These are phyloP conservation scores for Hylaea fasciaria DNA, from an alignment of 2,888 invertebrate genomes.

Conservation along the genomic window DNA sequence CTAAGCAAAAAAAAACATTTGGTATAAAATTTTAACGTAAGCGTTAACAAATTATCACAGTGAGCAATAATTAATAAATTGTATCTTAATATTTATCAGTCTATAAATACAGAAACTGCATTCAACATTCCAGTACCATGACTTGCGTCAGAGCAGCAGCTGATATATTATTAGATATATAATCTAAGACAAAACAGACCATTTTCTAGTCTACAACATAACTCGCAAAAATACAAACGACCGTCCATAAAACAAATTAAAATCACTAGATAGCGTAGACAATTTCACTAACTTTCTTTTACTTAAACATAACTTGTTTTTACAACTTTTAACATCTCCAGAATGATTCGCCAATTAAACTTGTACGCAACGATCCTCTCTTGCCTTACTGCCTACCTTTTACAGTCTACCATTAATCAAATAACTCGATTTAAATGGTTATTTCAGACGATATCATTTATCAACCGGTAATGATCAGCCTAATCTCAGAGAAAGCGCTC, in stretches of 20 bases:
- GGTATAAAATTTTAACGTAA: too few species aligned
- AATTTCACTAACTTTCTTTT: conserved; percentile 43
- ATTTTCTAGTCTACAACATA: conserved; percentile 6
- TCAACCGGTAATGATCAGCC: conserved; percentile 2
- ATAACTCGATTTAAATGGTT: conserved; percentile 17
- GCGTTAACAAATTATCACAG: too few species aligned
- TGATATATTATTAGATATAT: background rate
- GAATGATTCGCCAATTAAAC: conserved; percentile 13
- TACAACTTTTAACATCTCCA: conserved; percentile 15
- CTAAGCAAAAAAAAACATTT: too few species aligned
- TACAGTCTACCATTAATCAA: conserved; percentile 14
- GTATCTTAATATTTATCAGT: background rate
- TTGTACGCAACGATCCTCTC: conserved; percentile 1
- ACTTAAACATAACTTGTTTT: conserved; percentile 32
- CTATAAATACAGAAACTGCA: background rate
- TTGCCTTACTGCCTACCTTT: conserved; percentile 20
- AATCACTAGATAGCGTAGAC: conserved; percentile 18
- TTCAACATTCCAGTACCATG: background rate
- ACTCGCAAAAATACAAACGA: conserved; percentile 16
- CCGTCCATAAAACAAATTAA: conserved; percentile 20
- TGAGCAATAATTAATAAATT: too few species aligned
- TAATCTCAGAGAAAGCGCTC: conserved; percentile 8
- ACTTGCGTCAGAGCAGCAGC: too few species aligned
- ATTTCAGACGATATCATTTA: conserved; percentile 18
- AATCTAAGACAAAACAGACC: conserved; percentile 1